A percentile compares a stretch with the other conserved stretches of the same genome.
These are phyloP conservation scores for Rhinogobius similis DNA, from an alignment of 2,113 vertebrate species.

Conservation along the genomic window DNA sequence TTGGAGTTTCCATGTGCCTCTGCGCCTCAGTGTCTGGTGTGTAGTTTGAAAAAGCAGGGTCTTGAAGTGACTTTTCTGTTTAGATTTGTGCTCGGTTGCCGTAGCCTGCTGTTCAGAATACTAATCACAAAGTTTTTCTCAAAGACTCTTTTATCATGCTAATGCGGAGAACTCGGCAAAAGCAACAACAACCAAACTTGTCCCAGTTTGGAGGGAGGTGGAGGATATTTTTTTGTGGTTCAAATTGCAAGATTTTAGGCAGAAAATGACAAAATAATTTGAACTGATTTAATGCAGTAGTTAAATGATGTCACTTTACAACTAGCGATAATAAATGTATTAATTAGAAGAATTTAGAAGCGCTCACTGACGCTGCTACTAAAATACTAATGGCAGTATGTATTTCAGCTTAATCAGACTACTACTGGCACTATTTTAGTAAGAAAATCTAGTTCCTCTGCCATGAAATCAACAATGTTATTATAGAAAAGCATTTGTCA, in stretches of 20 bases:
- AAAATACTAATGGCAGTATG: not conserved
- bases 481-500: not conserved
- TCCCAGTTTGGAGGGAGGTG: slow-evolving; percentile 19
- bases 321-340: not conserved
- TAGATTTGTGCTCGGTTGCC: slow-evolving; percentile 18
- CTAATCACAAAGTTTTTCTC: slow-evolving; percentile 58
- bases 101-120: slow-evolving; percentile 62
- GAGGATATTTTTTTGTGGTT: not conserved
- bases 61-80: slow-evolving; percentile 29
- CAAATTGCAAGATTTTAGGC: not conserved
- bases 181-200: slow-evolving; percentile 38
- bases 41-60: slow-evolving; percentile 27
- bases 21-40: slow-evolving; percentile 2
- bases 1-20: not conserved
- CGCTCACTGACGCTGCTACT: too few relatives aligned
- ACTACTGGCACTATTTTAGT: not conserved
- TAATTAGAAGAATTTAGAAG: too few relatives aligned
- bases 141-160: slow-evolving; percentile 67
- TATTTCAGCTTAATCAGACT: not conserved
- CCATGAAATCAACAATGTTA: too few relatives aligned
- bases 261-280: not conserved
- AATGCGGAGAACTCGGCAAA: slow-evolving; percentile 56
- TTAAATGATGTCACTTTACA: not conserved
- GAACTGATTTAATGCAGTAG: not conserved
- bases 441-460: not conserved